Evolutionary conservation across 2,888 invertebrate genomes (phyloP), one percentile per base, ranked within the genome.

Genomic region (Epinotia ramella): DNA sequence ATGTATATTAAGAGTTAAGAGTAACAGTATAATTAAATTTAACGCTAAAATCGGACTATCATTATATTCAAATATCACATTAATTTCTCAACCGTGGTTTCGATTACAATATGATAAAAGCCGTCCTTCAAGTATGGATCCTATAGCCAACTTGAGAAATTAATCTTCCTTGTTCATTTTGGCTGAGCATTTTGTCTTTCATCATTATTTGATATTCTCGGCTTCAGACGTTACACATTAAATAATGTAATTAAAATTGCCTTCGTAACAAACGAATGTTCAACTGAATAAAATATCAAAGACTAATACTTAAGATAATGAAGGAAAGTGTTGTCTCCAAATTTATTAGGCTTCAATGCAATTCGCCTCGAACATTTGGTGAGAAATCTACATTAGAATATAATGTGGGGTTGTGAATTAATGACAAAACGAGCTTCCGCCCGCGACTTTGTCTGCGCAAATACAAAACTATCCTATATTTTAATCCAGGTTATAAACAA

Each of bases 281-380:
- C 18, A n/a, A 59, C n/a, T 44, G 60, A 60, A 60, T 69, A 59
- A 60, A 59, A 69, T 46, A 69, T 69, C 69, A 69, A 60, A 69
- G 69, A 69, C 1, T 28, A n/a, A n/a, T n/a, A 60, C 53, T 13
- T 60, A 60, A 44, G 6, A 59, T 5, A 24, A 24, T 6, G 18
- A 28, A 46, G 16, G 12, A 24, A 60, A 60, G 49, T 59, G 24
- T 2, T 11, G 66, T 40, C n/a, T n/a, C 5, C 5, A 16, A 53
- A n/a, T 53, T n/a, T 53, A 1, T 53, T 53, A 53, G n/a, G 13
- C 53, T 6, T 53, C n/a, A 46, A 53, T n/a, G n/a, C 0, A 53
- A 53, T 7, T 53, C 53, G 6, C 53, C 1, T 53, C 5, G 16
- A 53, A 53, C 2, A 7, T n/a, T 49, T 53, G n/a, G n/a, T 5